Evolutionary conservation across 2,888 invertebrate genomes (phyloP).

Genomic region (Drosophila infuscata): DNA sequence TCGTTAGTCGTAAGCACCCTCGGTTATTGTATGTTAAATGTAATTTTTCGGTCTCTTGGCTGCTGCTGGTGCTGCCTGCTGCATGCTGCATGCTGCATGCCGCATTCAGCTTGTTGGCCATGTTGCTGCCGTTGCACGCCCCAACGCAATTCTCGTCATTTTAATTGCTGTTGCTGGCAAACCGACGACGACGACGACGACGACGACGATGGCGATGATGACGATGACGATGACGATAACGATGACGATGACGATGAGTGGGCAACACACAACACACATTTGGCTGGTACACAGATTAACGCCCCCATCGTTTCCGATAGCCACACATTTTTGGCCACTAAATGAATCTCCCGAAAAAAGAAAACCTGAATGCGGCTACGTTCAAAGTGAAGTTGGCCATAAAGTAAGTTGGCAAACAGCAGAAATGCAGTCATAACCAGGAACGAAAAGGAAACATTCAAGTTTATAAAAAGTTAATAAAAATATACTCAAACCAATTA

Average conservation of each 20-base stretch:
- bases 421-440: slow-evolving; percentile 19
- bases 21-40: slow-evolving; percentile 47
- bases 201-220: slow-evolving; percentile 25
- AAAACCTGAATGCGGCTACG: slow-evolving; percentile 31
- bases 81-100: neutral
- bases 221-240: slow-evolving; percentile 29
- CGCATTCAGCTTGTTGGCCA: slow-evolving; percentile 14
- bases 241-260: slow-evolving; percentile 44
- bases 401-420: slow-evolving; percentile 13
- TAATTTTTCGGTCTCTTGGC: slow-evolving; percentile 65
- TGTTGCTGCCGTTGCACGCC: slow-evolving; percentile 56
- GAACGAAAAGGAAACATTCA: slow-evolving; percentile 7
- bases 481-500: neutral
- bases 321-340: slow-evolving; percentile 17
- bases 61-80: slow-evolving; percentile 8
- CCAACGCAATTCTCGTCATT: slow-evolving; percentile 75
- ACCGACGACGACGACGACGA: slow-evolving; percentile 6
- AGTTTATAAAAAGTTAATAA: neutral
- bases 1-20: slow-evolving; percentile 49
- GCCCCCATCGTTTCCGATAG: slow-evolving; percentile 54
- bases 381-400: slow-evolving; percentile 36
- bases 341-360: slow-evolving; percentile 25
- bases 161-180: slow-evolving; percentile 69
- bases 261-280: slow-evolving; percentile 53
- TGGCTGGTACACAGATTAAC: slow-evolving; percentile 59